Evolutionary conservation across 2,888 invertebrate species (phyloP), one percentile per base, ranked within the genome.

Genomic region (Drosophila paracracens): DNA sequence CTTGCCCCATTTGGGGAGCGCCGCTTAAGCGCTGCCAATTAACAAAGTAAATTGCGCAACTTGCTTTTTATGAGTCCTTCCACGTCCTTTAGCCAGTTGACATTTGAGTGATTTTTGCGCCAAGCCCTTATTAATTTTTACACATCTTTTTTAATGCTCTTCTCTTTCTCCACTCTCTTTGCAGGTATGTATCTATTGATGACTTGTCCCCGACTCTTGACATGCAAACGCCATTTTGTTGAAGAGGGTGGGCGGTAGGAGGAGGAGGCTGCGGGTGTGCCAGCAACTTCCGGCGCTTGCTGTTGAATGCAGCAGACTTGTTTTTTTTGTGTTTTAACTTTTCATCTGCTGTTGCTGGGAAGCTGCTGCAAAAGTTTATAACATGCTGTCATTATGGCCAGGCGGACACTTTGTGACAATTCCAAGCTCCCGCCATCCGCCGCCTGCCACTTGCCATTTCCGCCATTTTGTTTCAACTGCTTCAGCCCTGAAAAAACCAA

Each of bases 331-430:
- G 68, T 73, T 85, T 58, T 67, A 82, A 82, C 80, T 82, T 80
- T 74, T 74, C 74, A 79, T 74, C 82, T 78, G 70, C 27, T 60
- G 60, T 10, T 25, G 54, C 25, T 21, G 21, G 21, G 67, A 56
- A 65, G 68, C 74, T 74, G 72, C 48, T 74, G 75, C 56, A 68
- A 80, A 81, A 86, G 77, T 82, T 81, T 74, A 74, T 79, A 88
- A 80, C 90, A 90, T 76, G 87, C 79, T 86, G 90, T 90, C 90
- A 83, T 90, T 90, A 87, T 89, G 79, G 82, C 79, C 75, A 68
- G 73, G 77, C 76, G 81, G 81, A 91, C 85, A 81, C 74, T 89
- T 76, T 78, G 68, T 71, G 72, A 70, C 87, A 75, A 64, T 68
- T 40, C 29, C n/a, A 46, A 33, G 33, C 58, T 31, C 50, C 51